Conservation (phyloP, 2,888 invertebrate species). For the Falcaria lacertinaria region DNA sequence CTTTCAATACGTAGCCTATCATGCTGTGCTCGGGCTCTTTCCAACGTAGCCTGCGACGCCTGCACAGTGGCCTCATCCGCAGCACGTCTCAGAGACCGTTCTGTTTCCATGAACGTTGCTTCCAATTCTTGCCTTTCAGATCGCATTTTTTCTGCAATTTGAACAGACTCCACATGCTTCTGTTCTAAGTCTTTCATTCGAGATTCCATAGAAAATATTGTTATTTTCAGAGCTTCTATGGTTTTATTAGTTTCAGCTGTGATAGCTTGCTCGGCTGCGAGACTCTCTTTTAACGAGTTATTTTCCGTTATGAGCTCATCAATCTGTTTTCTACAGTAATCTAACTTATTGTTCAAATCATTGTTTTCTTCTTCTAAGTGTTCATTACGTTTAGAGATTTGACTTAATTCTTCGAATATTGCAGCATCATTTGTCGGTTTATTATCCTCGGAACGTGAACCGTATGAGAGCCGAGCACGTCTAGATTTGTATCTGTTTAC, state of each 20-base stretch:
- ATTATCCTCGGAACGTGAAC: constrained; percentile 62
- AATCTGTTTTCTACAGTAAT: constrained; percentile 50
- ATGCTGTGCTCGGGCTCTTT: constrained; percentile 85
- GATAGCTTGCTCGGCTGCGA: constrained; percentile 40
- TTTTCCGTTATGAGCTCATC: constrained; percentile 48
- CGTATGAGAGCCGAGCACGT: constrained; percentile 61
- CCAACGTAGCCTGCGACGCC: constrained; percentile 86
- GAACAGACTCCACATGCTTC: constrained; percentile 42
- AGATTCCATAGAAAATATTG: constrained; percentile 38
- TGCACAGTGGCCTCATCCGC: constrained; percentile 86
- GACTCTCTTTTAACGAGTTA: constrained; percentile 38
- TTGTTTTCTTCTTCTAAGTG: constrained; percentile 52
- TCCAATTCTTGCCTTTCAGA: constrained; percentile 63
- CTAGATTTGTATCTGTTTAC: constrained; percentile 57
- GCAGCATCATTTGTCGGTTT: constrained; percentile 75
- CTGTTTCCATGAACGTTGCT: constrained; percentile 63
- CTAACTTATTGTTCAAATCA: constrained; percentile 66
- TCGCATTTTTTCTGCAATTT: constrained; percentile 48
- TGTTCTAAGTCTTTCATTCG: constrained; percentile 52
- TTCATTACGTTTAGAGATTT: constrained; percentile 46
- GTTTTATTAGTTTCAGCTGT: constrained; percentile 42
- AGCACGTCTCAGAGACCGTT: constrained; percentile 81
- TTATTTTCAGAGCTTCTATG: constrained; percentile 40
- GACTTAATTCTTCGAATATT: constrained; percentile 77
- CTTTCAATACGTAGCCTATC: constrained; percentile 84